Base-by-base conservation (phyloP, 2,888 invertebrate genomes). In the Parnassius orleans region DNA sequence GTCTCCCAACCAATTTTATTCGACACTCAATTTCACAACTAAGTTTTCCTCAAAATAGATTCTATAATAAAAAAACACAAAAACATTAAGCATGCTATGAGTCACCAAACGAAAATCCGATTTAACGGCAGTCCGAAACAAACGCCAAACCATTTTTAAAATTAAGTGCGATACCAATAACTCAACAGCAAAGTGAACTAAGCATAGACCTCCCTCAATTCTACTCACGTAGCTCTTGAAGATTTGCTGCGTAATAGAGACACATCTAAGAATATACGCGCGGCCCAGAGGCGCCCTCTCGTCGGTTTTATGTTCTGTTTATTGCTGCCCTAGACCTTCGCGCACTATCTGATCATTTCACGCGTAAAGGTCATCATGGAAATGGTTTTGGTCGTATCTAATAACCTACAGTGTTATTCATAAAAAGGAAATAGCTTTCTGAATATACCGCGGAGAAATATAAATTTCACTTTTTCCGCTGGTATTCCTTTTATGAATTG, bases 241-340 rank as follows among this genome's bases (percentile, higher is more conserved):
- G 67, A 72, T 70, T 69, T 71, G 63, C 68, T 68, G 64, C 69
- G 62, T 67, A 64, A 67, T 67, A 53, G 64, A 64, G 63, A 63
- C 64, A 64, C 65, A 67, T 66, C 67, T 60, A 50, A 57, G 42
- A 63, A 59, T 47, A 59, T 41, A 52, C 59, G 55, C 59, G 63
- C 15, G 44, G 53, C 50, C 53, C 50, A 33, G 50, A 11, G 44
- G 54, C 58, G 15, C 58, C 55, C 61, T 55, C 64, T 55, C 64
- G 54, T 54, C 62, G 62, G 61, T 61, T 73, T 85, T 83, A 86
- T 81, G 76, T 80, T 76, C 83, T 86, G 87, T 86, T 86, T 85
- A 86, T 80, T 75, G 79, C 75, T 67, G 71, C 73, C 77, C 76
- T 68, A 74, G 69, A 67, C 67, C 69, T 72, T 72, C 68, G 73